Conservation (phyloP, 2,113 vertebrate species). For the Fregetta grallaria region DNA sequence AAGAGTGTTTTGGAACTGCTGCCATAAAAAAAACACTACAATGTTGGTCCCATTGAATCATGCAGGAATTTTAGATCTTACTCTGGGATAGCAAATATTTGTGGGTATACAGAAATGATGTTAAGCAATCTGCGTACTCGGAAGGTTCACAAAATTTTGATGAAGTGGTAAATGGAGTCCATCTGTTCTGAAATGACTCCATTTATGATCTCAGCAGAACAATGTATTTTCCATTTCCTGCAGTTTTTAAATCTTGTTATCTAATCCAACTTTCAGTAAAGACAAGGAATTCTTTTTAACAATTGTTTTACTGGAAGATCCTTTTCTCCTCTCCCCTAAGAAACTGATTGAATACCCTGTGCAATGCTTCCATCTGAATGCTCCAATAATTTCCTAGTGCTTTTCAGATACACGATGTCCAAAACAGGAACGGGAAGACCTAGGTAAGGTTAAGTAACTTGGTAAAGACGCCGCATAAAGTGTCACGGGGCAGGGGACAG, state of each 20-base stretch:
- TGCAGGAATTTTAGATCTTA: not conserved
- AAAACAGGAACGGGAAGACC: not conserved
- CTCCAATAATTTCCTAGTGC: not conserved
- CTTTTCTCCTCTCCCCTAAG: not conserved
- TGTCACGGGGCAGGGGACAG: not conserved
- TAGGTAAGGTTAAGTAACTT: not conserved
- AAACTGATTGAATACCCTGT: not conserved
- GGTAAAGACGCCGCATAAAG: not conserved
- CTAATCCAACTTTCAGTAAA: not conserved
- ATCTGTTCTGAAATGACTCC: not conserved
- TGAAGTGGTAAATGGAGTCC: slow-evolving; percentile 35
- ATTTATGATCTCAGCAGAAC: slow-evolving; percentile 46
- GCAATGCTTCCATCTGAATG: not conserved
- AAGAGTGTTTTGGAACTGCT: not conserved
- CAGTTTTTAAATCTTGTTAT: not conserved
- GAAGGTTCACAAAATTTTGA: not conserved
- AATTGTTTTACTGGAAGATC: not conserved
- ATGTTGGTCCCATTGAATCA: not conserved
- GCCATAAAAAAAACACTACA: not conserved
- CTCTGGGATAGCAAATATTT: not conserved
- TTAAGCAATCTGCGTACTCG: not conserved
- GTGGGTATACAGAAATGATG: not conserved
- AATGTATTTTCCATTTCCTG: slow-evolving; percentile 54
- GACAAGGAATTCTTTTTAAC: not conserved
- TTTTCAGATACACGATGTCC: not conserved